Conservation (phyloP, 2,113 vertebrate species). For the Urocitellus parryii region DNA sequence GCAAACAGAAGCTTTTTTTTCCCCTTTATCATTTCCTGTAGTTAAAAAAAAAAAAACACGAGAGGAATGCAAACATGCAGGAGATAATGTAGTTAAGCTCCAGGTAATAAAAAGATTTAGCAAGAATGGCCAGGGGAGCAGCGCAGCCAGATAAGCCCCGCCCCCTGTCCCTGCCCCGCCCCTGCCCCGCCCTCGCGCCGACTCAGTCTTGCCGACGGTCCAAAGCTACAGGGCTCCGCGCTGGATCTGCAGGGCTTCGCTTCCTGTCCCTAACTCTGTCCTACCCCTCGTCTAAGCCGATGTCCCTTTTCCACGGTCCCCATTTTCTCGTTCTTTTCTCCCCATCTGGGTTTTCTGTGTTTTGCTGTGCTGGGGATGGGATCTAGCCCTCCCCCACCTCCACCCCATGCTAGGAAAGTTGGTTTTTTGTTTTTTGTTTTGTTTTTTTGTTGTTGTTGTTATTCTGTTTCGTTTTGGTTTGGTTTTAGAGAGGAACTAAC, state of each 20-base stretch:
- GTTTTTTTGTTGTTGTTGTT: no score
- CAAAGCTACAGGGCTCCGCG: neutral
- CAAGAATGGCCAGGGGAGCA: neutral
- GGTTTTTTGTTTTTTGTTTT: no score
- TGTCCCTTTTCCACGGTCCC: neutral
- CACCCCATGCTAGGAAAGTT: neutral
- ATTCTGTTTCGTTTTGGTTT: no score
- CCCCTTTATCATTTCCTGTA: conserved; percentile 63
- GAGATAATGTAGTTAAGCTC: conserved; percentile 26
- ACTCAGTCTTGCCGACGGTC: neutral
- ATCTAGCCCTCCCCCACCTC: no score
- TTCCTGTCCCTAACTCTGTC: neutral
- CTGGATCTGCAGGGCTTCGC: neutral
- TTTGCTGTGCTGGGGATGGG: neutral
- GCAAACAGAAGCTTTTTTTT: neutral
- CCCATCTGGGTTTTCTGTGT: neutral
- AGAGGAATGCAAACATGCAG: conserved; percentile 71
- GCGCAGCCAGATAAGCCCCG: neutral
- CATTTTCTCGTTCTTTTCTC: neutral
- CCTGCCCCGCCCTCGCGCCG: neutral
- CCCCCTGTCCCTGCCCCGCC: neutral
- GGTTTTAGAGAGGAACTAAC: neutral
- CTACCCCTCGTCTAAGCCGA: neutral
- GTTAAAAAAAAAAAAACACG: conserved; percentile 61
- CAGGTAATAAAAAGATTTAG: conserved; percentile 75